Conservation (phyloP, 2,888 invertebrate genomes). For the Oxystoma pomonae region DNA sequence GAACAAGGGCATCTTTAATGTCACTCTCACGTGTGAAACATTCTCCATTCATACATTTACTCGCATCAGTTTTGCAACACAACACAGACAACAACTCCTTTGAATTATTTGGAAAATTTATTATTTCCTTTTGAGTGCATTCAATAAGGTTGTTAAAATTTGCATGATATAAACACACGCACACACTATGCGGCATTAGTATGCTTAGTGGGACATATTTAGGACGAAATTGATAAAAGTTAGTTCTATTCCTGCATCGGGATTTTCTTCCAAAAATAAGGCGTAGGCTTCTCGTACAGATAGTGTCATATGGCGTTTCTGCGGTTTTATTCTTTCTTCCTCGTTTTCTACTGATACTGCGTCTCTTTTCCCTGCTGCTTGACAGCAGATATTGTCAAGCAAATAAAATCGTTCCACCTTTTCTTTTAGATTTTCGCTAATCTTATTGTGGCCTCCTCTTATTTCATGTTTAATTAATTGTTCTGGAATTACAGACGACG, state of each 20-base stretch:
- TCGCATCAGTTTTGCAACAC: slow-evolving; percentile 4
- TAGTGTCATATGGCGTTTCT: slow-evolving; percentile 5
- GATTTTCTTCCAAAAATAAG: slow-evolving; percentile 10
- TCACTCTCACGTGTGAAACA: background rate
- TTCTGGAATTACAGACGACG: slow-evolving; percentile 7
- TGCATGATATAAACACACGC: background rate
- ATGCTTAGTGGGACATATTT: slow-evolving; percentile 2
- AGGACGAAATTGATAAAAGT: slow-evolving; percentile 8
- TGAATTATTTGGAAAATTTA: background rate
- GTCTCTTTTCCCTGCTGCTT: slow-evolving; percentile 7
- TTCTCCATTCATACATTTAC: slow-evolving; percentile 4
- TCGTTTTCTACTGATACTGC: slow-evolving; percentile 6
- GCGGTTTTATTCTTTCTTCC: slow-evolving; percentile 3
- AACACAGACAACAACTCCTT: background rate
- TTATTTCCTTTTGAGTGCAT: background rate
- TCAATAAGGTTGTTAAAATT: slow-evolving; percentile 2
- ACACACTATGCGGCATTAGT: background rate
- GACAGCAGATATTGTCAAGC: slow-evolving; percentile 1
- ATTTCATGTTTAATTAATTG: too few relatives aligned
- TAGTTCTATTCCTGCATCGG: background rate
- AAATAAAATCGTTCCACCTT: slow-evolving; percentile 3
- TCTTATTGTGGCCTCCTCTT: too few relatives aligned
- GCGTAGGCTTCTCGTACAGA: slow-evolving; percentile 2
- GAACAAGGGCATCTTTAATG: background rate
- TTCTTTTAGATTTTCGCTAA: background rate